Base-by-base conservation (phyloP, 2,113 vertebrate species). In the Piliocolobus tephrosceles region DNA sequence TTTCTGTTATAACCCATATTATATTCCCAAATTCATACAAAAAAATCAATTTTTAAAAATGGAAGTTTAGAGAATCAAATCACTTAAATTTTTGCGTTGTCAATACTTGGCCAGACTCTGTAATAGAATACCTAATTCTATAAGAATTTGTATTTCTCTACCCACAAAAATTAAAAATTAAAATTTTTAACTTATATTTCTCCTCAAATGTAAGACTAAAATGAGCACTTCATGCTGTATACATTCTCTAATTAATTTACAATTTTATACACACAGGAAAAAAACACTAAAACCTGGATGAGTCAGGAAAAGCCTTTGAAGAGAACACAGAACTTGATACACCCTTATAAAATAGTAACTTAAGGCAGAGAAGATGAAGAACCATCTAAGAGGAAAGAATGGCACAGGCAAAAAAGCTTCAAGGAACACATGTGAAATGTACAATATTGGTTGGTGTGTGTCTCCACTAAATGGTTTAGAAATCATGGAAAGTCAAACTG, bases 341-440 rank as follows among this genome's bases (percentile, higher is more conserved):
- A 38, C 1, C 0, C 55, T 58, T 38, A 70, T 20, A 72, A 52
- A 38, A 40, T 14, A 32, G 50, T 87, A 8, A 38, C 16, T 11
- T 22, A 18, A 17, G 50, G 5, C 23, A 52, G 55, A 86, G 35
- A 73, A 45, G 43, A 84, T 6, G 8, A 79, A 50, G 25, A 84
- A n/a, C 8, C 32, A 38, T 23, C 6, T 17, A 25, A 27, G 11
- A 8, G 25, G 38, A 55, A 30, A 79, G 14, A 86, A 64, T 1
- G 32, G 9, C 32, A 86, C 50, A 16, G 35, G 58, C 20, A 16
- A 58, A 32, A 57, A 85, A 72, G n/a, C 86, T 18, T 38, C 73
- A 64, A 58, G 23, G n/a, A 57, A 17, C 2, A 0, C 8, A 16
- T 2, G 4, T 4, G 12, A 57, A n/a, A 45, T 5, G 3, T 7